Base-by-base conservation (phyloP, 1,140 invertebrate genomes). In the Drosophila prosaltans region DNA sequence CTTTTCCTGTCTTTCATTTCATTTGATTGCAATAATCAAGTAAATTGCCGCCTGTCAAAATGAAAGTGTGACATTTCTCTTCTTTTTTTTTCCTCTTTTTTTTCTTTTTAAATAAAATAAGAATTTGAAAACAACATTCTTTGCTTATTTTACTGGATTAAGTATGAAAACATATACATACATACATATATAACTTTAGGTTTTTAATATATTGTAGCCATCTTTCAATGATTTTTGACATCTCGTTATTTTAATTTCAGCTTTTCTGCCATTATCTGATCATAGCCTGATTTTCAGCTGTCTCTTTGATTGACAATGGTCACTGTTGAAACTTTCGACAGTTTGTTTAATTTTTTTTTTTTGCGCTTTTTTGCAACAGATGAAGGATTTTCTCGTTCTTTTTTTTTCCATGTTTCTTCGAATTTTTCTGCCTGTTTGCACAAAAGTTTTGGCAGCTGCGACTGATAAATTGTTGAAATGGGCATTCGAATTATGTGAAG, bases 31-130 rank as follows among this genome's bases (percentile, higher is more conserved):
- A 81, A 88, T 79, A 86, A 88, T 86, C 82, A 82, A 79, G 75
- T 78, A 80, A 86, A 85, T 85, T 86, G 82, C 74, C 82, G 78
- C 82, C 80, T 81, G 82, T 85, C 82, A 86, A 80, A 83, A 69
- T 6, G 7, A 45, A 24, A 24, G 16, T 48, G 45, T 48, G 16
- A 48, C 16, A 21, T 8, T 48, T 2, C 21, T 24, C 28, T 48
- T 48, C 8, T 1, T 8, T 7, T 45, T 8, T 21, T 48, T 8
- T 16, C 16, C 16, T 0, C 16, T 24, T 8, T 48, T 8, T 48
- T 48, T 21, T 0, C n/a, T n/a, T n/a, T 45, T 45, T 4, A 24
- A 45, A 7, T 45, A 21, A 2, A 21, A 45, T 21, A 7, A 4
- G 4, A 36, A 36, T 36, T 2, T 7, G 32, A 30, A 30, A 30